phyloP scores from a whole-genome alignment of 2,888 invertebrate species.

The Drosophila koepferae region DNA sequence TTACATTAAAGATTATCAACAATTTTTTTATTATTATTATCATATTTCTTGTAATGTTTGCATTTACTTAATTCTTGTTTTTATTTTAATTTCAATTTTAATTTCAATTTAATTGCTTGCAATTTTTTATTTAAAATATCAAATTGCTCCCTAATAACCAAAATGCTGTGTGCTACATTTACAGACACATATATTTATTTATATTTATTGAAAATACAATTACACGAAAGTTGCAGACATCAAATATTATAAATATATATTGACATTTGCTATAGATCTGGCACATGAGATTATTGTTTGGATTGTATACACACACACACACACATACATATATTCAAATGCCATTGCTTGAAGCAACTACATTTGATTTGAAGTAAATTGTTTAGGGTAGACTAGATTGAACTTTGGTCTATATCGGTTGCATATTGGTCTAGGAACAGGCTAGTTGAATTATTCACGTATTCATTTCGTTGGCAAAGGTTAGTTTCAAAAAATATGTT shows the following conservation, averaged over 20 bases:
- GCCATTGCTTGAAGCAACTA: conserved; percentile 7
- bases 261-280: conserved; percentile 12
- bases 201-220: not conserved
- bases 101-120: conserved; percentile 45
- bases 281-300: conserved; percentile 10
- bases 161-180: conserved; percentile 38
- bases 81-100: conserved; percentile 29
- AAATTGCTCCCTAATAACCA: conserved; percentile 66
- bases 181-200: conserved; percentile 19
- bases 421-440: conserved; percentile 73
- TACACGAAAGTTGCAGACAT: conserved; percentile 3
- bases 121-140: conserved; percentile 11
- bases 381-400: conserved; percentile 24
- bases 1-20: not conserved
- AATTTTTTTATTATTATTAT: conserved; percentile 6
- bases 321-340: not conserved
- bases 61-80: not conserved
- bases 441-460: conserved; percentile 20
- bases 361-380: conserved; percentile 41
- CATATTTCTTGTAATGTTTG: not conserved
- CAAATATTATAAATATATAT: conserved; percentile 10
- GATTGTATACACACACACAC: conserved; percentile 1
- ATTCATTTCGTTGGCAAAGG: conserved; percentile 19
- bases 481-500: conserved; percentile 45
- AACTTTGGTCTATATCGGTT: conserved; percentile 44